A percentile compares a stretch with the other conserved stretches of the same genome.
These are phyloP conservation scores for Falco concolor DNA, from an alignment of 2,797 vertebrate species.

Conservation along the genomic window DNA sequence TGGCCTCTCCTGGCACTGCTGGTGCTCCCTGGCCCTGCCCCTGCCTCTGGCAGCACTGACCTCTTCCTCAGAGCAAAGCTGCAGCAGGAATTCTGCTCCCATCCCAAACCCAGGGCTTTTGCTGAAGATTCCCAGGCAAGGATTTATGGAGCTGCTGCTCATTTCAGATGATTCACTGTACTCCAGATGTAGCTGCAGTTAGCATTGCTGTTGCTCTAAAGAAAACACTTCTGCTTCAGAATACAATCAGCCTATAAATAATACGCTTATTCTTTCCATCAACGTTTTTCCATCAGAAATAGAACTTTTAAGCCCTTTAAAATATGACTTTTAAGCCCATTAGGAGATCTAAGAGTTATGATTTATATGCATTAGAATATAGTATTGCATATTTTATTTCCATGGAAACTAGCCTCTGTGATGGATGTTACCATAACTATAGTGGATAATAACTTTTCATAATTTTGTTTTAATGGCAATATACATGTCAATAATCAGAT, in stretches of 20 bases:
- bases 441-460: not conserved
- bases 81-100: not conserved
- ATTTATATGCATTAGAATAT: not conserved
- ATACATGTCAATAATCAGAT: not conserved
- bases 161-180: not conserved
- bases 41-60: not conserved
- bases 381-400: not conserved
- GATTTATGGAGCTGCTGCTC: not conserved
- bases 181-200: not conserved
- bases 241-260: not conserved
- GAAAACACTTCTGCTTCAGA: not conserved
- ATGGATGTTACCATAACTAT: not conserved
- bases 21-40: rapidly evolving
- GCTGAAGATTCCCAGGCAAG: not conserved
- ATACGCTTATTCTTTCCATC: not conserved
- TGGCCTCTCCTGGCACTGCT: not conserved
- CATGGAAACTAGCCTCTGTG: not conserved
- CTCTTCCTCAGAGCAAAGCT: not conserved
- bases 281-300: not conserved
- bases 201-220: not conserved
- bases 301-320: not conserved
- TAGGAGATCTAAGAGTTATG: not conserved
- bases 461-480: not conserved
- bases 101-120: not conserved
- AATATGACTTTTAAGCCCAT: not conserved